Percentiles rank a stretch among this genome's conserved stretches.
phyloP scores from a whole-genome alignment of 2,113 vertebrate genomes.

The Parus major region DNA sequence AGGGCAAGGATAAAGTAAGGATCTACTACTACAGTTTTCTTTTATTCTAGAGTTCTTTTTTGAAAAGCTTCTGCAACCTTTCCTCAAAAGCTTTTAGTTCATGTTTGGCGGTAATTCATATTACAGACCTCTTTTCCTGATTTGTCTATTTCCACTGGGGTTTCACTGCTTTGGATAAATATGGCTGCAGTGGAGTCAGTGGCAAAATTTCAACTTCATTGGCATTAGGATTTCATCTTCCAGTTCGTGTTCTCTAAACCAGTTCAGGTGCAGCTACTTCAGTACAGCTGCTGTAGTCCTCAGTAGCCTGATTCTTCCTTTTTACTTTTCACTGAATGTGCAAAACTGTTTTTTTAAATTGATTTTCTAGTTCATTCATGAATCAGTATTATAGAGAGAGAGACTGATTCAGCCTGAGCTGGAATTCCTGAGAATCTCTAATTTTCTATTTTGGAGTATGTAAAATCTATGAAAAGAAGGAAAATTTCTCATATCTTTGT shows the following conservation, averaged over 20 bases:
- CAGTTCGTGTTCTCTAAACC: not conserved
- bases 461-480: not conserved
- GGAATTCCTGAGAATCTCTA: not conserved
- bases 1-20: not conserved
- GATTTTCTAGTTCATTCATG: not conserved
- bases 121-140: slow-evolving; percentile 6
- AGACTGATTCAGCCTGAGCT: not conserved
- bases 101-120: not conserved
- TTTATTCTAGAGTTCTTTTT: not conserved
- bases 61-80: not conserved
- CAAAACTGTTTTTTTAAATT: not conserved
- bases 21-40: not conserved
- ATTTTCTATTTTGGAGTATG: not conserved
- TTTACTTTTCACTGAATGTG: not conserved
- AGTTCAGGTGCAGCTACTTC: not conserved
- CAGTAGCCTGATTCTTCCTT: not conserved
- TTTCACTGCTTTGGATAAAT: not conserved
- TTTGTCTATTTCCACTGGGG: slow-evolving; percentile 3
- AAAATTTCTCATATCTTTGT: not conserved
- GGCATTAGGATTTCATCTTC: not conserved
- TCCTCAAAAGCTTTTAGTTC: not conserved
- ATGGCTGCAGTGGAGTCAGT: not conserved
- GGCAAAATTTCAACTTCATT: not conserved
- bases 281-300: not conserved
- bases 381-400: not conserved